Conservation (phyloP, 1,140 invertebrate genomes). For the Batillaria attramentaria region DNA sequence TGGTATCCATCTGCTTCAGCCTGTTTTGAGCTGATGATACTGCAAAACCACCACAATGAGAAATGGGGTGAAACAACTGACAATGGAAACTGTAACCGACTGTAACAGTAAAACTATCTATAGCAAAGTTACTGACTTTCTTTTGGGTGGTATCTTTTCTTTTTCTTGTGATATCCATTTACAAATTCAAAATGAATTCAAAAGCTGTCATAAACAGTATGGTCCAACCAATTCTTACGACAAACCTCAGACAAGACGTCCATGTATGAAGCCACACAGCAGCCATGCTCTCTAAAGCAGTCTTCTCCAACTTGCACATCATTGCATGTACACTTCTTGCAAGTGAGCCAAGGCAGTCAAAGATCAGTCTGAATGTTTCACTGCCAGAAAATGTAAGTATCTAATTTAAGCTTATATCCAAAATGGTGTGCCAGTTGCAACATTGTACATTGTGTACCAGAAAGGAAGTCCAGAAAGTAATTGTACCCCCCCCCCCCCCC, state of each 20-base stretch:
- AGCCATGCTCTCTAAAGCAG: neutral
- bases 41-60: slow-evolving; percentile 32
- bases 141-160: too few relatives aligned
- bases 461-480: too few relatives aligned
- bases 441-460: too few relatives aligned
- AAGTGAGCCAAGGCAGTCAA: slow-evolving; percentile 41
- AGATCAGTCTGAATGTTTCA: slow-evolving; percentile 42
- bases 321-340: slow-evolving; percentile 33
- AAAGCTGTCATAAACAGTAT: neutral
- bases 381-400: too few relatives aligned
- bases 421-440: too few relatives aligned
- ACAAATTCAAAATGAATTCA: neutral
- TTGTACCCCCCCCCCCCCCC: too few relatives aligned
- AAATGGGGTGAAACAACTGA: too few relatives aligned
- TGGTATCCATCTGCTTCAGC: slow-evolving; percentile 47
- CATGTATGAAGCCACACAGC: slow-evolving; percentile 21
- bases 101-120: too few relatives aligned
- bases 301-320: neutral
- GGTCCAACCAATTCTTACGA: neutral
- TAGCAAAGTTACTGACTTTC: too few relatives aligned
- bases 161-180: neutral
- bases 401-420: too few relatives aligned
- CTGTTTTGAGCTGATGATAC: slow-evolving; percentile 50
- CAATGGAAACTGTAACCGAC: neutral
- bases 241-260: slow-evolving; percentile 32